These are phyloP conservation scores for Poecile montanus DNA, from an alignment of 2,797 vertebrate genomes.

Conservation along the genomic window DNA sequence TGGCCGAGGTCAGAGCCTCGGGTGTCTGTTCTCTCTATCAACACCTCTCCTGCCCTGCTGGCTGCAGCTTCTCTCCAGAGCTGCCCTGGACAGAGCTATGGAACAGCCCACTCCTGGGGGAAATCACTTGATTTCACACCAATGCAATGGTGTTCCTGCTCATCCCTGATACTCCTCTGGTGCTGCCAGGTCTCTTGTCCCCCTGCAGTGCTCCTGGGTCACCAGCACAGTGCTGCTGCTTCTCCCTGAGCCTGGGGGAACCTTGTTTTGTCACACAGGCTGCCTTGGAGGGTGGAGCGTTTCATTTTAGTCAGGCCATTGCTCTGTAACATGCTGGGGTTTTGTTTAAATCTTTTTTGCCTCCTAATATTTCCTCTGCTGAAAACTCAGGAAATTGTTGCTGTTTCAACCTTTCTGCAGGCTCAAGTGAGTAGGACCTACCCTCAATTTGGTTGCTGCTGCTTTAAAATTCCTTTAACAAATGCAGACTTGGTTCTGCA, in stretches of 20 bases:
- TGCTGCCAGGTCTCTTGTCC: neutral
- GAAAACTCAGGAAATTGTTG: neutral
- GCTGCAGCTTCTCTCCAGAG: neutral
- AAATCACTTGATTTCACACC: neutral
- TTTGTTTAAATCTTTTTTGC: neutral
- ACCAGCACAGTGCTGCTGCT: neutral
- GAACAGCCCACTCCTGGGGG: neutral
- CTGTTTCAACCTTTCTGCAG: neutral
- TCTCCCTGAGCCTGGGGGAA: neutral
- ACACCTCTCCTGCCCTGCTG: conserved; percentile 23
- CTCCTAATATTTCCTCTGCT: neutral
- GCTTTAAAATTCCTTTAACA: neutral
- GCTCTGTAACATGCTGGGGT: neutral
- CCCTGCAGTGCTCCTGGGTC: neutral
- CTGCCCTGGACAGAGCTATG: neutral
- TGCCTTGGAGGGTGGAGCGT: neutral
- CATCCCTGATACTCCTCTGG: neutral
- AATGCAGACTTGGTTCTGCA: neutral
- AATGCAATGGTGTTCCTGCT: neutral
- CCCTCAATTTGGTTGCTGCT: neutral
- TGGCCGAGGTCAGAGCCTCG: conserved; percentile 10
- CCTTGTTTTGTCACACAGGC: neutral
- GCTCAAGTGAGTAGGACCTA: neutral
- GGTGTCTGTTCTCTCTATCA: neutral
- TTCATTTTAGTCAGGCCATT: neutral